Evolutionary conservation across 1,140 invertebrate species (phyloP).

Genomic region (Lepidurus apus): DNA sequence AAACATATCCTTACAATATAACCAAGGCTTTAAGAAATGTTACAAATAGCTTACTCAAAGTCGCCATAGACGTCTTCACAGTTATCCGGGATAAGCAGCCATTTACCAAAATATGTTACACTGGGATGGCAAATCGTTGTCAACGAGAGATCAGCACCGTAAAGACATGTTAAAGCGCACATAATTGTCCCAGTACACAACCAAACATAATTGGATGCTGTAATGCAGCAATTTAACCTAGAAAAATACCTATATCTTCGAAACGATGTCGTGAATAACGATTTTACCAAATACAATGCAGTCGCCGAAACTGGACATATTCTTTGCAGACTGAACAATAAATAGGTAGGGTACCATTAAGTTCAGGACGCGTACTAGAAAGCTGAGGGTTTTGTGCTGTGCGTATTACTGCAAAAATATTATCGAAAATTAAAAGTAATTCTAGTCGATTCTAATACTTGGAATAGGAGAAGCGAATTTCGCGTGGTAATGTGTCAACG

Average conservation of each 20-base stretch:
- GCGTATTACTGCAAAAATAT: background rate
- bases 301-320: background rate
- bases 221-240: background rate
- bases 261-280: background rate
- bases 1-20: constrained; percentile 27
- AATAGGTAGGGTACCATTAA: background rate
- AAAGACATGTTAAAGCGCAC: constrained; percentile 5
- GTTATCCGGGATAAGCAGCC: constrained; percentile 25
- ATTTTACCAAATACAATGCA: constrained; percentile 18
- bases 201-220: background rate
- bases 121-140: constrained; percentile 28
- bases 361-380: background rate
- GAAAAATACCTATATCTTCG: background rate
- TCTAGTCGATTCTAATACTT: background rate
- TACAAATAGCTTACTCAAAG: constrained; percentile 24
- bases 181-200: background rate
- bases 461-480: background rate
- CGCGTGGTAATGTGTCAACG: constrained; percentile 1
- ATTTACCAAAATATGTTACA: background rate
- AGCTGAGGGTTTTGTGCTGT: background rate
- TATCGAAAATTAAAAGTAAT: background rate
- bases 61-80: constrained; percentile 27
- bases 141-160: constrained; percentile 20
- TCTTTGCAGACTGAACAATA: background rate
- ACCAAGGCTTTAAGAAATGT: constrained; percentile 20